A percentile compares a stretch with the other conserved stretches of the same genome.
Evolutionary conservation across 2,113 vertebrate genomes (phyloP).

Genomic region (Gallinago jamesoni): DNA sequence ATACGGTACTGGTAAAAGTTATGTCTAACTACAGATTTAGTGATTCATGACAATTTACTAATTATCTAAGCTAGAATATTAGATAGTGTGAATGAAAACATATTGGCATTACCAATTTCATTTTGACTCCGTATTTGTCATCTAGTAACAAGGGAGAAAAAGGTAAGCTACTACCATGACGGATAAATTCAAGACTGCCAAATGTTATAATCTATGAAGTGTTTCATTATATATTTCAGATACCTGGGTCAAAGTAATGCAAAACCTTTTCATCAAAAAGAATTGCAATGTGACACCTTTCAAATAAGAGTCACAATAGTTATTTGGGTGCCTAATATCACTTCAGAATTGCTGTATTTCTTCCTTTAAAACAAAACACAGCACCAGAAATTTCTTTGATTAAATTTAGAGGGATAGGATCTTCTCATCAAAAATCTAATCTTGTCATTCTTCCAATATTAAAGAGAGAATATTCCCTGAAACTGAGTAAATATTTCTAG

Average conservation of each 20-base stretch:
- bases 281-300: background rate
- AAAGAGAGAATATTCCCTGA: background rate
- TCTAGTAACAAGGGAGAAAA: background rate
- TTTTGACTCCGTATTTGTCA: background rate
- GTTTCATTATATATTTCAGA: background rate
- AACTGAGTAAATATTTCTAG: slow-evolving; percentile 6
- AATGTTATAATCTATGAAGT: background rate
- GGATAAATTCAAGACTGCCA: background rate
- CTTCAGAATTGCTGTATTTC: background rate
- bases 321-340: background rate
- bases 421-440: background rate
- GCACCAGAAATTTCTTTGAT: background rate
- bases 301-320: background rate
- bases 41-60: background rate
- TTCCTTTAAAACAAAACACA: slow-evolving; percentile 11
- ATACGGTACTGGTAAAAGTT: background rate
- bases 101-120: background rate
- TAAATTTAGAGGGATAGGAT: background rate
- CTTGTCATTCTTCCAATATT: slow-evolving; percentile 4
- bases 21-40: background rate
- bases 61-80: background rate
- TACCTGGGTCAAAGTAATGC: background rate
- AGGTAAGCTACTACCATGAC: background rate
- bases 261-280: background rate
- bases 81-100: background rate